Evolutionary conservation across 1,140 invertebrate genomes (phyloP).

Genomic region (Batillaria attramentaria): DNA sequence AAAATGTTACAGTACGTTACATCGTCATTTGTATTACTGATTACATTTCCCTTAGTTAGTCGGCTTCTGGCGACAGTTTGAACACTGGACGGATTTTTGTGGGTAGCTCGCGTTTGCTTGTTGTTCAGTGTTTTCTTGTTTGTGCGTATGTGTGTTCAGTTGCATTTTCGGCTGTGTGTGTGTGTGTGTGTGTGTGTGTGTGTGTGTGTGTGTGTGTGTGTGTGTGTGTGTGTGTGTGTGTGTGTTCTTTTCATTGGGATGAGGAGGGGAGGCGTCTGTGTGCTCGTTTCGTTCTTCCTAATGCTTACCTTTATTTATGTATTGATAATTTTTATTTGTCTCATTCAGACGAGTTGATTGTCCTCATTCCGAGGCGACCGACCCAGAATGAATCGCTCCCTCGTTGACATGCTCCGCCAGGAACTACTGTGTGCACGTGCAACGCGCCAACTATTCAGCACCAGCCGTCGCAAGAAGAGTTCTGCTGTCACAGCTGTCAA

Average conservation of each 20-base stretch:
- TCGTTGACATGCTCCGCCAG: not conserved
- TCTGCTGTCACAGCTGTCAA: slow-evolving; percentile 4
- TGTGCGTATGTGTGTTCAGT: not conserved
- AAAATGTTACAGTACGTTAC: not conserved
- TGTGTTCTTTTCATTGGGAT: not conserved
- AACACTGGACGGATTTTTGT: not conserved
- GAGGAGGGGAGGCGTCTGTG: not conserved
- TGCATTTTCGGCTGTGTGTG: not conserved
- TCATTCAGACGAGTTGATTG: not conserved
- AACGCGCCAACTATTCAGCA: not conserved
- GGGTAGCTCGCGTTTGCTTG: not conserved
- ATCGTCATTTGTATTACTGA: not conserved
- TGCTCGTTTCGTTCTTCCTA: not conserved
- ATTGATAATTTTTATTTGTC: not conserved
- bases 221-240: not conserved
- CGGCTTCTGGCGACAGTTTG: not conserved
- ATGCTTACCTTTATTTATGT: not conserved
- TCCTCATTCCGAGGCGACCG: not conserved
- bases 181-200: slow-evolving; percentile 10
- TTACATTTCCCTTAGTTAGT: not conserved
- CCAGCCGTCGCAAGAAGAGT: not conserved
- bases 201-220: slow-evolving; percentile 13
- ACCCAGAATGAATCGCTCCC: not conserved
- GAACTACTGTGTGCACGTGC: not conserved
- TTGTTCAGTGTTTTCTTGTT: not conserved